phyloP scores from a whole-genome alignment of 2,113 vertebrate species.

The Austrofundulus limnaeus region DNA sequence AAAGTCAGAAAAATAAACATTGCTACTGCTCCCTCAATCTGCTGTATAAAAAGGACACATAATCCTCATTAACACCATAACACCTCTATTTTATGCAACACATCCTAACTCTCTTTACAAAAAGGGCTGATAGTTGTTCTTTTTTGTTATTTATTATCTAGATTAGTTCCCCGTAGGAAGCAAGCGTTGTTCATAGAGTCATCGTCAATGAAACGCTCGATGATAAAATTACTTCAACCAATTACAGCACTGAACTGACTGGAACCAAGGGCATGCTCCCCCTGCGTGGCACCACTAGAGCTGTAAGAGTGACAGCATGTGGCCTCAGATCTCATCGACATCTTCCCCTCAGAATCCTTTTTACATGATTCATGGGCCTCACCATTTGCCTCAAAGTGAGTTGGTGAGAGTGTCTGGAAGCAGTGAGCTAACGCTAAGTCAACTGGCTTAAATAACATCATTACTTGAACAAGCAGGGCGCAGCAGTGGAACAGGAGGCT shows the following conservation, averaged over 20 bases:
- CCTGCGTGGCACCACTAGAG: not conserved
- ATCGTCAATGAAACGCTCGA: not conserved
- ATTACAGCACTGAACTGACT: conserved; percentile 1
- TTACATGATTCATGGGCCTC: conserved; percentile 2
- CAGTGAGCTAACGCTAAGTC: conserved; percentile 51
- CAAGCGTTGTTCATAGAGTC: not conserved
- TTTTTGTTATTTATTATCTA: not conserved
- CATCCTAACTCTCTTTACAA: not conserved
- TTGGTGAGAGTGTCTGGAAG: conserved; percentile 41
- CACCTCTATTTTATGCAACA: not conserved
- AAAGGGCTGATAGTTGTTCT: not conserved
- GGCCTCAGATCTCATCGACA: conserved; percentile 18
- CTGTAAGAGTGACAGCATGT: conserved; percentile 11
- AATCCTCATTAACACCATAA: not conserved
- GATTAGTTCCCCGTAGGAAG: conserved; percentile 1
- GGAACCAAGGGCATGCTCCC: not conserved
- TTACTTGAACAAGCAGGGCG: conserved; percentile 62
- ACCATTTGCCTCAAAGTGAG: conserved; percentile 51
- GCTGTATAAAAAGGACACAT: not conserved
- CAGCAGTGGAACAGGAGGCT: conserved; percentile 51
- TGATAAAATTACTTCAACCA: conserved; percentile 7
- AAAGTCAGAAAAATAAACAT: no score
- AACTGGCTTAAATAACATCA: conserved; percentile 57
- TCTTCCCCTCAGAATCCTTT: conserved; percentile 27
- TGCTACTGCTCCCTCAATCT: not conserved